Conservation (phyloP, 2,113 vertebrate genomes). For the Melozone crissalis region DNA sequence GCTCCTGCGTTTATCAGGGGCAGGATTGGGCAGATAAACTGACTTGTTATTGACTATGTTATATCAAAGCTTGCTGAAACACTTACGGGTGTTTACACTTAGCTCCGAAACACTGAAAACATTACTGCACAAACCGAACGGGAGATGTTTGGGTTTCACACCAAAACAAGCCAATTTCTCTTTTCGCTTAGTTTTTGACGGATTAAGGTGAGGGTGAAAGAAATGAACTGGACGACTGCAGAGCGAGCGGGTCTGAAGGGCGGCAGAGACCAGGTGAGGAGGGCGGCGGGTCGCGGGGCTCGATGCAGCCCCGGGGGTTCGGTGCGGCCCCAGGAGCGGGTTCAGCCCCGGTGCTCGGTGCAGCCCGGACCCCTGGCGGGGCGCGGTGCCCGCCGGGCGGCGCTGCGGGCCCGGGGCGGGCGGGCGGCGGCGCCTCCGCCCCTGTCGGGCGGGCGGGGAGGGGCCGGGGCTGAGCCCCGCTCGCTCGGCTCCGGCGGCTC, state of each 20-base stretch:
- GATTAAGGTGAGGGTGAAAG: not conserved
- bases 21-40: not conserved
- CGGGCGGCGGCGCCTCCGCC: no score
- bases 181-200: not conserved
- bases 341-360: no score
- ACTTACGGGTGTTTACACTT: not conserved
- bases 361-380: not conserved
- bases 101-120: not conserved
- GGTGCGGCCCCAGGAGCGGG: no score
- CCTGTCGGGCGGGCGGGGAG: not conserved
- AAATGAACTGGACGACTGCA: fast-evolving
- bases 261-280: not conserved
- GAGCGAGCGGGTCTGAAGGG: not conserved
- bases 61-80: not conserved
- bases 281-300: no score
- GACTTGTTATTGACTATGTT: not conserved
- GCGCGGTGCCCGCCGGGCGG: not conserved
- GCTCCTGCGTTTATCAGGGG: not conserved
- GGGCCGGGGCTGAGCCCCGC: not conserved
- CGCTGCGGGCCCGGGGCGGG: no score
- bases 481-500: not conserved
- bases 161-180: not conserved
- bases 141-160: not conserved
- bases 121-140: not conserved
- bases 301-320: no score